Evolutionary conservation across 2,113 vertebrate genomes (phyloP), one percentile per base, ranked within the genome.

Genomic region (Eolophus roseicapilla): DNA sequence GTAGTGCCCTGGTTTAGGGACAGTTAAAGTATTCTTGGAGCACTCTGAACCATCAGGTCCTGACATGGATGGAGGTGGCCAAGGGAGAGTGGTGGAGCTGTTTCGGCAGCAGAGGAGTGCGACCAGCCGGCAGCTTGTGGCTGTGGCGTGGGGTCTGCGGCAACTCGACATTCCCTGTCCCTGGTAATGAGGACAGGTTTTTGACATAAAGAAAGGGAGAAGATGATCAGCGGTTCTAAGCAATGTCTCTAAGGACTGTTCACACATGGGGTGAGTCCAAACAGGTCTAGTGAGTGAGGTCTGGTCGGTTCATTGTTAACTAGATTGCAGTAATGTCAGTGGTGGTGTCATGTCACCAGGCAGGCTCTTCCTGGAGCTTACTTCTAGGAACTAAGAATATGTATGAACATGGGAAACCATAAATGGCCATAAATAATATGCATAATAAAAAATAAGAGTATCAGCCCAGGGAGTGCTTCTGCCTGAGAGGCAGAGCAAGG

Each of bases 261-360:
- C 59, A 44, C 16, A 46, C 24, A 13, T 0, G 4, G 55, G 43
- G 11, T 21, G 41, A 65, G 74, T 33, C 50, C 65, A 16, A 49
- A 44, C 0, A 7, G 46, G 29, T 33, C 57, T 39, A 46, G 37
- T n/a, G 35, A 1, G 1, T 4, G 11, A 0, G 2, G 25, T 24
- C 70, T 46, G 39, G 43, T 16, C 1, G 0, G 11, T 13, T 59
- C 18, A 4, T 11, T 70, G 57, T 29, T 31, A 39, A 28, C 46
- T 23, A 21, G 46, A 19, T 21, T 1, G 5, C 80, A 62, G 44
- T 21, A 9, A 24, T 3, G 29, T 29, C 6, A 4, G 23, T 53
- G n/a, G 43, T 0, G 0, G 28, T 4, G 27, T 5, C 0, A 1
- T 3, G 18, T 39, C 4, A 5, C 29, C 1, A 1, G 29, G n/a